Base-by-base conservation (phyloP, 2,113 vertebrate species). In the Lepidiolamprologus cunningtoni region DNA sequence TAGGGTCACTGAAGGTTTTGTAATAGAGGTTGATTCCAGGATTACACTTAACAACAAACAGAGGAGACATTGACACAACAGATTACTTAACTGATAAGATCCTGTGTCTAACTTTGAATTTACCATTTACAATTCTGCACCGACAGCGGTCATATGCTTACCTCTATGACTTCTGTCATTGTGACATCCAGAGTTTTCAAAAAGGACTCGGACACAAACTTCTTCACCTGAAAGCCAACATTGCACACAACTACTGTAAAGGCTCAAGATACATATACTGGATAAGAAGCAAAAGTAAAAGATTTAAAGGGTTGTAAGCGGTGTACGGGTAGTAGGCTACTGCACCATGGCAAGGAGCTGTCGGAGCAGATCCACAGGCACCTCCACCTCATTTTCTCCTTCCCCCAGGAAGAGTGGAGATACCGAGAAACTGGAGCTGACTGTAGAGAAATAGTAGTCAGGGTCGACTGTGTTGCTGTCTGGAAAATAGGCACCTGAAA, bases 391-490 rank as follows among this genome's bases (percentile, higher is more conserved):
- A 26, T 97, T 97, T 71, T 95, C 97, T 76, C 95, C 97, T 83
- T 95, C 86, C 9, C 97, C 98, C 23, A 97, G 96, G 90, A 97
- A 98, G n/a, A 99, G 97, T 23, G 98, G 98, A 53, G 98, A 98
- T 71, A 98, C 95, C 2, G 98, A 98, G 92, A 99, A 99, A 93
- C 98, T 99, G 91, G 98, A 99, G 88, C 98, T 98, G 93, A 99
- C 95, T 3, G 97, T 98, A 26, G 96, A 97, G 91, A 99, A 99
- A 90, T 98, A 99, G 95, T 98, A 97, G 82, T 98, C 97, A 0
- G 98, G 97, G 86, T 99, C 98, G 54, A 98, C 68, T 2, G 97
- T 47, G 28, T 96, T 97, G 45, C 97, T 97, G 47, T 99, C 97
- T 7, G 97, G 97, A 54, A 98, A 91, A 93, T 97, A 98, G 0